Evolutionary conservation across 2,888 invertebrate genomes (phyloP), one percentile per base, ranked within the genome.

Genomic region (Xylota segnis): DNA sequence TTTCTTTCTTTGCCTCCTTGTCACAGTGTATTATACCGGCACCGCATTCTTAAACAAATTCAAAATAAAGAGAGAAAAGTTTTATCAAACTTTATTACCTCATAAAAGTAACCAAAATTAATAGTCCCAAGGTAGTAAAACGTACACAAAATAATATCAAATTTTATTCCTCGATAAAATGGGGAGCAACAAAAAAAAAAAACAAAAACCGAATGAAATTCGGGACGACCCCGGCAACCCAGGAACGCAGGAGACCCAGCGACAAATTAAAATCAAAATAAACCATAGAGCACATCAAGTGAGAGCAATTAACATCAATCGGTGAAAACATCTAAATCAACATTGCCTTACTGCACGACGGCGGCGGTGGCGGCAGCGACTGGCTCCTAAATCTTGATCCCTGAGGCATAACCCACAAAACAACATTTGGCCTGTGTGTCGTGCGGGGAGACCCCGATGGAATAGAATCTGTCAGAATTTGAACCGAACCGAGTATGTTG

Each of bases 301-400:
- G 82, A 72, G 76, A 77, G 86, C 86, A 86, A 86, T 86, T 86
- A 86, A 86, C 86, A 86, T 86, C 86, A 82, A 86, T 86, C 86
- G 86, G 82, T 82, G 76, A 86, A 86, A 77, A 86, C 86, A 86
- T 86, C 86, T 86, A 86, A 86, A 86, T 86, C 86, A 86, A 82
- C 82, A 86, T 68, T 71, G 59, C 61, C 79, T 50, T 70, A 14
- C 45, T 34, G 27, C 27, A 9, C 0, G 9, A 10, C 12, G 10
- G 9, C 23, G 10, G 37, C 37, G 32, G 32, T 4, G 32, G 32
- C 32, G 32, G 32, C 5, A 5, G 50, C 50, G 70, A 7, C 27
- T 56, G 70, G 10, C 75, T 59, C 68, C 76, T 72, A 82, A 86
- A 72, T 82, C 76, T 54, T 77, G 37, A 61, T 82, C 77, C 82